A percentile compares a stretch with the other conserved stretches of the same genome.
Conservation (phyloP, 2,888 invertebrate species). For the Lasioglossum malachurum region DNA sequence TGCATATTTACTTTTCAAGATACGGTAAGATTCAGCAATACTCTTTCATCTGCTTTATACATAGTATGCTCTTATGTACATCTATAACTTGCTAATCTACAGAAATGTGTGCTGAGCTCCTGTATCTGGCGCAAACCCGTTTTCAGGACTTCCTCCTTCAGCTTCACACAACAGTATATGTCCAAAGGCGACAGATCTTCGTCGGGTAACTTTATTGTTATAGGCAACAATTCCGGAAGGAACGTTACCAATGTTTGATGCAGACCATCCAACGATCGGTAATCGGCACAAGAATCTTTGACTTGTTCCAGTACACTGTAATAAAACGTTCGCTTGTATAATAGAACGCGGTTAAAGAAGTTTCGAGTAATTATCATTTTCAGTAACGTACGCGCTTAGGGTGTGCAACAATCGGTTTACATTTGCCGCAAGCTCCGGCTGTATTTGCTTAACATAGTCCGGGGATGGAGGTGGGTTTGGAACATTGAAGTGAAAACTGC, state of each 20-base stretch:
- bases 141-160: conserved; percentile 71
- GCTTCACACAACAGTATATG: conserved; percentile 78
- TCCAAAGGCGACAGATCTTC: conserved; percentile 74
- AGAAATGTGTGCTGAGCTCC: conserved; percentile 78
- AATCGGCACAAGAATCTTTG: conserved; percentile 60
- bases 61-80: conserved; percentile 37
- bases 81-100: conserved; percentile 71
- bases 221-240: conserved; percentile 61
- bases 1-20: background rate
- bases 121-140: conserved; percentile 79
- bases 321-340: conserved; percentile 31
- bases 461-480: conserved; percentile 60
- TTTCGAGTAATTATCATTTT: background rate
- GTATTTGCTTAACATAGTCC: conserved; percentile 66
- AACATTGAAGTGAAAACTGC: conserved; percentile 70
- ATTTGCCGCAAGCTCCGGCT: conserved; percentile 74
- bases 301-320: conserved; percentile 75
- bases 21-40: background rate
- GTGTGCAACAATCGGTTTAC: conserved; percentile 73
- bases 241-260: conserved; percentile 75
- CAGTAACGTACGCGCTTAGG: conserved; percentile 73
- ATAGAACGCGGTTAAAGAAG: background rate
- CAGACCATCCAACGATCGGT: conserved; percentile 71
- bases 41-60: background rate
- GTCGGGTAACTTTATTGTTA: background rate